phyloP scores from a whole-genome alignment of 2,797 vertebrate genomes.

The Glossophaga mutica region DNA sequence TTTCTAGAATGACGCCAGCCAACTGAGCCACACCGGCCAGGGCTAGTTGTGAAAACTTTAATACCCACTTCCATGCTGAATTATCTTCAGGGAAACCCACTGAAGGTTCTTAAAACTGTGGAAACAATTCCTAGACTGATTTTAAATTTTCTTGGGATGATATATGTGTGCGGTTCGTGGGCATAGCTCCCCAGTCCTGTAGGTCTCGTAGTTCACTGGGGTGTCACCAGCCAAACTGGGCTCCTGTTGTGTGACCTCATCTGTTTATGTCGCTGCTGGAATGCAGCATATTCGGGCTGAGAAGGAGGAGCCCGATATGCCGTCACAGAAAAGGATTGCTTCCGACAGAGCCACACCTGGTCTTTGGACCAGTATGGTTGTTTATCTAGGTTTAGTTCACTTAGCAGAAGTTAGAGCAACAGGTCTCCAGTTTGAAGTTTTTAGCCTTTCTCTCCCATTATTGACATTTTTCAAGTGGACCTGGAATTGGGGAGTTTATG shows the following conservation, averaged over 20 bases:
- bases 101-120: background rate
- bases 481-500: background rate
- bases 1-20: background rate
- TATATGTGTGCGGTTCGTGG: background rate
- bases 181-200: background rate
- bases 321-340: background rate
- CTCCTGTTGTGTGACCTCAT: background rate
- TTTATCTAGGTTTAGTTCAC: background rate
- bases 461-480: background rate
- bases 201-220: background rate
- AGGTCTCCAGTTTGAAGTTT: background rate
- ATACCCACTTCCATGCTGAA: background rate
- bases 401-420: background rate
- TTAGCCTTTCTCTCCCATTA: background rate
- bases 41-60: background rate
- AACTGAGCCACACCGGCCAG: background rate
- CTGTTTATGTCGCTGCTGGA: background rate
- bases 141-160: background rate
- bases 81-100: background rate
- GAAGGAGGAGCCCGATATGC: background rate
- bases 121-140: background rate
- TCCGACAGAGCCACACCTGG: background rate
- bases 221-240: background rate
- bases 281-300: background rate
- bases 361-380: background rate